phyloP scores from a whole-genome alignment of 1,140 invertebrate genomes.

The Formica exsecta region DNA sequence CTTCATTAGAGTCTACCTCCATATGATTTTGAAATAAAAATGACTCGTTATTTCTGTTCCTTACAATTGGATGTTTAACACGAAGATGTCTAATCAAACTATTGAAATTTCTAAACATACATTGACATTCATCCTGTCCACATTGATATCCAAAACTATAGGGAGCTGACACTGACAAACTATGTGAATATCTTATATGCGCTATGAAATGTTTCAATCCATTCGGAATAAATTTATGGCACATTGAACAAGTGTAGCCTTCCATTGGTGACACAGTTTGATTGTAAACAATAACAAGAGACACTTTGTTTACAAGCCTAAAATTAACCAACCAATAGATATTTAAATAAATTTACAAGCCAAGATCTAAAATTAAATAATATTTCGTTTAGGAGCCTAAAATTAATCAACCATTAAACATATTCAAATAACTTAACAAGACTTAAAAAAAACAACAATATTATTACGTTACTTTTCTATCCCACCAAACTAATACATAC shows the following conservation, averaged over 20 bases:
- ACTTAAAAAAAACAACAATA: constrained; percentile 10
- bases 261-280: neutral
- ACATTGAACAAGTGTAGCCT: constrained; percentile 8
- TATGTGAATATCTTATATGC: neutral
- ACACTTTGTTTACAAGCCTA: neutral
- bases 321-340: neutral
- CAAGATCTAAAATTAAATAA: neutral
- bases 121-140: neutral
- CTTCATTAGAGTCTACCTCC: neutral
- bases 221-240: neutral
- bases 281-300: neutral
- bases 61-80: neutral
- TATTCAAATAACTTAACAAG: neutral
- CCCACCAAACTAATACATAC: constrained; percentile 6
- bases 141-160: constrained; percentile 6
- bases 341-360: neutral
- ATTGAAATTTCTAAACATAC: neutral
- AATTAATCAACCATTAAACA: neutral
- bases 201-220: neutral
- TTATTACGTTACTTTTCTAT: constrained; percentile 7
- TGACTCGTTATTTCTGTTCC: neutral
- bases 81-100: constrained; percentile 1
- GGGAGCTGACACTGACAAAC: neutral
- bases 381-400: neutral
- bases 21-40: neutral